These are phyloP conservation scores for Hycleus phaleratus DNA, from an alignment of 1,140 invertebrate genomes.

Conservation along the genomic window DNA sequence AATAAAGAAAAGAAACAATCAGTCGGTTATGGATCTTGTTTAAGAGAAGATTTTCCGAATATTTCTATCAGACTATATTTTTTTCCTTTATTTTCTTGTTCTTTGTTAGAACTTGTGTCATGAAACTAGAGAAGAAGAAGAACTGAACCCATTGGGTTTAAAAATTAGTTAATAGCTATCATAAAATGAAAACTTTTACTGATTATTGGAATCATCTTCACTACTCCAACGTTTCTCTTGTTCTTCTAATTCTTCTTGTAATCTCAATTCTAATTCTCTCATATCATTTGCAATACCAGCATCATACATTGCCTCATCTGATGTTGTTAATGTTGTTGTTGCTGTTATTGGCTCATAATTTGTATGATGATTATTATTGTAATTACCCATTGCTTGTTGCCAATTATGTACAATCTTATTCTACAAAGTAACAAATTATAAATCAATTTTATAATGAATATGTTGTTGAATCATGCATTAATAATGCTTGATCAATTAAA, in stretches of 20 bases:
- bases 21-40: too few species aligned
- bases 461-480: background rate
- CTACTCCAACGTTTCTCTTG: constrained; percentile 58
- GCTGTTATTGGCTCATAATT: background rate
- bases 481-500: constrained; percentile 3
- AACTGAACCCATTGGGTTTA: constrained; percentile 37
- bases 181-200: constrained; percentile 12
- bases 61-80: too few species aligned
- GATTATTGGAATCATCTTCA: constrained; percentile 50
- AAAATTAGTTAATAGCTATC: constrained; percentile 16
- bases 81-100: too few species aligned
- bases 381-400: constrained; percentile 24
- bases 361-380: constrained; percentile 10
- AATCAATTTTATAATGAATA: background rate
- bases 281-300: constrained; percentile 61
- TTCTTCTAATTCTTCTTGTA: constrained; percentile 59
- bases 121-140: constrained; percentile 12
- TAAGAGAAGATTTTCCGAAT: too few species aligned
- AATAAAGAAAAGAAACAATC: too few species aligned
- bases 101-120: too few species aligned
- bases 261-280: constrained; percentile 55
- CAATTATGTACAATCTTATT: constrained; percentile 37
- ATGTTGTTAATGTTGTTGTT: background rate
- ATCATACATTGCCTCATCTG: constrained; percentile 57
- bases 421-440: constrained; percentile 22